Percentiles rank a stretch among this genome's conserved stretches.
phyloP scores from a whole-genome alignment of 2,113 vertebrate genomes.

The Scartelaos histophorus region DNA sequence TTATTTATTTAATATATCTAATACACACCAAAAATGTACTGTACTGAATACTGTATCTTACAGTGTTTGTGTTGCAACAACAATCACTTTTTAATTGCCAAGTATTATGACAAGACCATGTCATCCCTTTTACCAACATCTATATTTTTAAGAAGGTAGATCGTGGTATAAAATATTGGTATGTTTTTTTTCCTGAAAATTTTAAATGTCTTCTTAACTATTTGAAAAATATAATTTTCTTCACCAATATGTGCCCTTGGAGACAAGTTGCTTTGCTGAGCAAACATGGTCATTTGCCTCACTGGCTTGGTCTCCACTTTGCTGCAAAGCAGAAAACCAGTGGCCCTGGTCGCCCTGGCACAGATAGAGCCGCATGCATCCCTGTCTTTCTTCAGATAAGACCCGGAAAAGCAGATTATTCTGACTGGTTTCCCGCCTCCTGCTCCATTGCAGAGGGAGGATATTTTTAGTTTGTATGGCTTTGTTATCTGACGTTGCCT shows the following conservation, averaged over 20 bases:
- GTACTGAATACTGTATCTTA: not conserved
- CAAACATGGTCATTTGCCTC: not conserved
- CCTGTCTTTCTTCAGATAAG: slow-evolving; percentile 83
- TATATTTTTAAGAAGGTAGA: not conserved
- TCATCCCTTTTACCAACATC: not conserved
- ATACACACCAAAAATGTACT: not conserved
- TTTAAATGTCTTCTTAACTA: not conserved
- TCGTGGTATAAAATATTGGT: not conserved
- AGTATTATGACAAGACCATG: not conserved
- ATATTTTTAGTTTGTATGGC: slow-evolving; percentile 79
- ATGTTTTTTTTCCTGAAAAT: too few species aligned
- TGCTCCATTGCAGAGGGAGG: slow-evolving; percentile 61
- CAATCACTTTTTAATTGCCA: not conserved
- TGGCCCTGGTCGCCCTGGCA: slow-evolving; percentile 61
- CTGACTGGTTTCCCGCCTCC: slow-evolving; percentile 54
- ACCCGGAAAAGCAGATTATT: slow-evolving; percentile 82
- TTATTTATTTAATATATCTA: not conserved
- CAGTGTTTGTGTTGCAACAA: not conserved
- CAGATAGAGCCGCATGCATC: slow-evolving; percentile 76
- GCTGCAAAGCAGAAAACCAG: slow-evolving; percentile 52
- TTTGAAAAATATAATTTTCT: not conserved
- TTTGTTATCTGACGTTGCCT: slow-evolving; percentile 79
- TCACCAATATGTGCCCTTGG: not conserved
- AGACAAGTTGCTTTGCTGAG: slow-evolving; percentile 11
- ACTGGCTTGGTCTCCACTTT: slow-evolving; percentile 17